Conservation (phyloP, 2,797 vertebrate genomes). For the Sebastes iracundus region DNA sequence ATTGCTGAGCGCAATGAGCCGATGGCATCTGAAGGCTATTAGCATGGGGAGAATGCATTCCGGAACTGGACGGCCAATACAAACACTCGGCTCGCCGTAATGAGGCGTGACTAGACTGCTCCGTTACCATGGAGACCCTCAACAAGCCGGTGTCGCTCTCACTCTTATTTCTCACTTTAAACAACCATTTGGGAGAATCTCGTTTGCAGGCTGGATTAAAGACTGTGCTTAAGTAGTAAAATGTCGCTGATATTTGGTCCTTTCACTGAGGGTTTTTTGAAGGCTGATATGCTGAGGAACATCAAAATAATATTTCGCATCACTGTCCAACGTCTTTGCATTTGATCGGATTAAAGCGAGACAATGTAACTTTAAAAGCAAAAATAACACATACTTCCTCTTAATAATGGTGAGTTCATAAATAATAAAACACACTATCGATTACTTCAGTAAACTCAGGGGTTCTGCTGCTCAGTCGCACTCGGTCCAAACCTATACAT, state of each 20-base stretch:
- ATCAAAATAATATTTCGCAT: neutral
- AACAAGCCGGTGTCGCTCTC: constrained; percentile 42
- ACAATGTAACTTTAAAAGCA: neutral
- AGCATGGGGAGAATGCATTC: constrained; percentile 82
- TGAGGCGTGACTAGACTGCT: constrained; percentile 81
- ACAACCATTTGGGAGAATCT: constrained; percentile 27
- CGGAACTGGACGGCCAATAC: constrained; percentile 78
- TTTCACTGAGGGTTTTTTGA: neutral
- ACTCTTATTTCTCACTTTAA: constrained; percentile 28
- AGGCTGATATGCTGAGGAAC: neutral
- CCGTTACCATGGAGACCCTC: constrained; percentile 79
- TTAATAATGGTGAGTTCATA: neutral
- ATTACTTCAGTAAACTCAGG: neutral
- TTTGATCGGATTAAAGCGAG: neutral
- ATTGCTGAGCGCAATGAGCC: constrained; percentile 76
- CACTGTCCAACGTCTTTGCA: neutral
- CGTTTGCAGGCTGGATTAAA: constrained; percentile 38
- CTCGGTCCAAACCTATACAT: neutral
- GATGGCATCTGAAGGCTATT: constrained; percentile 82
- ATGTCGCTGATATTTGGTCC: neutral
- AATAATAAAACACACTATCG: no score
- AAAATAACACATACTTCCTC: neutral
- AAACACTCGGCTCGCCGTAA: constrained; percentile 77
- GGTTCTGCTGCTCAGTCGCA: no score
- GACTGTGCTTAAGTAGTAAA: neutral